Evolutionary conservation across 2,797 vertebrate species (phyloP).

Genomic region (Sphenodon punctatus): DNA sequence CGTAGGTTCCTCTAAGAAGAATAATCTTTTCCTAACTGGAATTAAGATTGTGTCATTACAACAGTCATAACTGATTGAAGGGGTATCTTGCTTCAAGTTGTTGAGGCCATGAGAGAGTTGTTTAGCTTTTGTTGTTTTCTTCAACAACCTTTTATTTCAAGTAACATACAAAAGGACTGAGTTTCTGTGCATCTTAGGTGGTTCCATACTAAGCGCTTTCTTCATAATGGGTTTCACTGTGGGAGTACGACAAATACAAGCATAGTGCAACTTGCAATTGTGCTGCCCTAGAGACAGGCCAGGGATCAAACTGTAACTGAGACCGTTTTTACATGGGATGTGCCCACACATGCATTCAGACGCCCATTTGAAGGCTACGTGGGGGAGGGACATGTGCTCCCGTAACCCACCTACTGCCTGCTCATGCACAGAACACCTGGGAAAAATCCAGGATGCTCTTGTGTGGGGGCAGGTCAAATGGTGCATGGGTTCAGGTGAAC

Average conservation of each 20-base stretch:
- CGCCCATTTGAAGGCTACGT: no score
- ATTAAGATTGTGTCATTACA: neutral
- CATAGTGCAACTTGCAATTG: neutral
- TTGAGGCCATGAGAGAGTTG: neutral
- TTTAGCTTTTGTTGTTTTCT: neutral
- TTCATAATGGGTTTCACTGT: neutral
- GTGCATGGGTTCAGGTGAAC: no score
- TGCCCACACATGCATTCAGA: no score
- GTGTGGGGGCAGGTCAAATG: no score
- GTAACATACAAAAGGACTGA: accelerated
- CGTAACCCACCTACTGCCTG: no score
- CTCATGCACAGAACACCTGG: no score
- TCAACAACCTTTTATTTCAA: neutral
- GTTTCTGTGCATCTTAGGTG: neutral
- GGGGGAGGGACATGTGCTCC: no score
- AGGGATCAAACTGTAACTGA: neutral
- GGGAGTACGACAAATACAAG: neutral
- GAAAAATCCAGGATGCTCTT: no score
- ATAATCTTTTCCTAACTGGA: neutral
- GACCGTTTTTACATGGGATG: no score
- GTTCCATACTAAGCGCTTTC: neutral
- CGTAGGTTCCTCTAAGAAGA: neutral
- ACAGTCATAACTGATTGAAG: neutral
- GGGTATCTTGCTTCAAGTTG: accelerated
- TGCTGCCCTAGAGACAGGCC: neutral